These are phyloP conservation scores for Metopia argyrocephala DNA, from an alignment of 2,888 invertebrate genomes.

Conservation along the genomic window DNA sequence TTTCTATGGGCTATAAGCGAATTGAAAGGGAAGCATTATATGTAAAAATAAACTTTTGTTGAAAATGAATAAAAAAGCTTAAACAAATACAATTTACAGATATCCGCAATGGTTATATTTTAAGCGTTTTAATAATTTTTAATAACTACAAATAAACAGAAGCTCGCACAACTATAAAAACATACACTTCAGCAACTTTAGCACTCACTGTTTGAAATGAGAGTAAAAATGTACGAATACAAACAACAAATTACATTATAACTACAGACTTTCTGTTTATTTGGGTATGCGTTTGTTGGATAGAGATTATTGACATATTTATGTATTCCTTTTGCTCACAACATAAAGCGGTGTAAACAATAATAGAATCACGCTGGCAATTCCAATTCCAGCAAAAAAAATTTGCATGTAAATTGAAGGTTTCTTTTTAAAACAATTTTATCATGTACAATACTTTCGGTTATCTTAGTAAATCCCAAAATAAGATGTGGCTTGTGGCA, in stretches of 20 bases:
- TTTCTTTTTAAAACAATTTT: no score
- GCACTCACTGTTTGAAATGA: neutral
- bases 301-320: constrained; percentile 8
- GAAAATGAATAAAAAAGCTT: constrained; percentile 4
- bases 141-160: constrained; percentile 29
- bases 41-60: neutral
- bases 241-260: constrained; percentile 28
- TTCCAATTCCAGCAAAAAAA: no score
- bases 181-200: neutral
- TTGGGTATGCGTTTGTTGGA: neutral
- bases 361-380: no score
- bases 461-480: no score
- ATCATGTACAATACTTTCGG: no score
- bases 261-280: constrained; percentile 18
- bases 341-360: no score
- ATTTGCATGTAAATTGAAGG: no score
- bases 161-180: neutral
- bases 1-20: neutral
- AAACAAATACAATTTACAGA: constrained; percentile 36
- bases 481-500: no score
- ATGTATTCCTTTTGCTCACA: no score
- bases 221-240: constrained; percentile 3
- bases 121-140: constrained; percentile 36
- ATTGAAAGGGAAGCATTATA: neutral
- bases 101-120: constrained; percentile 20